A percentile compares a stretch with the other conserved stretches of the same genome.
Evolutionary conservation across 2,797 vertebrate species (phyloP).

Genomic region (Coreius guichenoti): DNA sequence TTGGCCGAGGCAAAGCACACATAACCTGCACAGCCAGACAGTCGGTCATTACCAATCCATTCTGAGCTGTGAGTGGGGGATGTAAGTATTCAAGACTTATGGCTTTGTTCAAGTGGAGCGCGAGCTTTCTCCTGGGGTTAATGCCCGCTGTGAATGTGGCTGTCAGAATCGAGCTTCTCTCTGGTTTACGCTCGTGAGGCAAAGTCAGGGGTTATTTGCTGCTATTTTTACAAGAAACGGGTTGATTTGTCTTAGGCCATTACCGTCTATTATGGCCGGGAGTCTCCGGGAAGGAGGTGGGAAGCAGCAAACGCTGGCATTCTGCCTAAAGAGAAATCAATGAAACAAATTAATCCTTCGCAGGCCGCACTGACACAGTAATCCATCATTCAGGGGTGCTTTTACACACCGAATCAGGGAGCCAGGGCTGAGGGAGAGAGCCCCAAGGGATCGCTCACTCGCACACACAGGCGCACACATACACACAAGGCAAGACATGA

Average conservation of each 20-base stretch:
- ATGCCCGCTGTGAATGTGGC: constrained; percentile 53
- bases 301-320: constrained; percentile 99
- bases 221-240: constrained; percentile 94
- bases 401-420: constrained; percentile 98
- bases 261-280: constrained; percentile 98
- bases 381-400: constrained; percentile 99
- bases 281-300: constrained; percentile 94
- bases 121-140: constrained; percentile 73
- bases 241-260: constrained; percentile 99
- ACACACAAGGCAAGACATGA: constrained; percentile 54
- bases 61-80: constrained; percentile 76
- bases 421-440: constrained; percentile 81
- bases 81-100: constrained; percentile 81
- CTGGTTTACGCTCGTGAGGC: constrained; percentile 64
- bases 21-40: constrained; percentile 69
- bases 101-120: constrained; percentile 74
- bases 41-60: constrained; percentile 80
- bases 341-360: constrained; percentile 99
- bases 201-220: constrained; percentile 82
- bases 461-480: constrained; percentile 36
- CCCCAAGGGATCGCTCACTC: constrained; percentile 78
- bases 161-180: constrained; percentile 66
- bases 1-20: constrained; percentile 26
- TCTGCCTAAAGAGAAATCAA: constrained; percentile 99
- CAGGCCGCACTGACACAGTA: constrained; percentile 99